Base-by-base conservation (phyloP, 2,888 invertebrate species). In the Eupithecia exiguata region DNA sequence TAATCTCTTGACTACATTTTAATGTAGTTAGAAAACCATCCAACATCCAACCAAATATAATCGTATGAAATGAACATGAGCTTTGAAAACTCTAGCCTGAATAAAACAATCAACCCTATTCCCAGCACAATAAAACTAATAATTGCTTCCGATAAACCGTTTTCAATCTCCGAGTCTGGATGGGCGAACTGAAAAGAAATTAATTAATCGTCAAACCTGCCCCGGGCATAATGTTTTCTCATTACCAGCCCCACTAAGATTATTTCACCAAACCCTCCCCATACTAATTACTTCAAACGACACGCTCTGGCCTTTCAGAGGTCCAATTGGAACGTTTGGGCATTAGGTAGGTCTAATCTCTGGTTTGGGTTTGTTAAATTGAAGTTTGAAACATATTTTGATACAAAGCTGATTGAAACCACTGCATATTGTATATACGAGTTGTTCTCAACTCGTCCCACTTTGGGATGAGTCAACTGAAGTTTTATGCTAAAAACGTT, bases 221-320 rank as follows among this genome's bases (percentile, higher is more conserved):
- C 83, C 83, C 79, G 81, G 73, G 76, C 78, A 79, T 79, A 87
- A 88, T 88, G 87, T 89, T 90, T 91, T 91, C 89, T 90, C 90
- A 90, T 92, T 91, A 90, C 86, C 86, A 86, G 85, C 87, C 88
- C 85, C 84, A 86, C 87, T 89, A 88, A 91, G 91, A 91, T 91
- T 91, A 91, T 91, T 89, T 89, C 83, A 84, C 88, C 86, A 89
- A 89, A 89, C 86, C 88, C 86, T 82, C 79, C 75, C 87, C 86
- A 87, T 88, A 90, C 90, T 89, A 91, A 91, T 91, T 90, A 91
- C 88, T 87, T 89, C 89, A 88, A 90, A 90, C 89, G 88, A 53
- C 53, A 58, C 21, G 53, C 58, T 58, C 58, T 58, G 25, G 83
- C 86, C 86, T 87, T 83, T 40, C 21, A 66, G 40, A 66, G 62